Base-by-base conservation (phyloP, 1,140 invertebrate species). In the Drosophila rufa region DNA sequence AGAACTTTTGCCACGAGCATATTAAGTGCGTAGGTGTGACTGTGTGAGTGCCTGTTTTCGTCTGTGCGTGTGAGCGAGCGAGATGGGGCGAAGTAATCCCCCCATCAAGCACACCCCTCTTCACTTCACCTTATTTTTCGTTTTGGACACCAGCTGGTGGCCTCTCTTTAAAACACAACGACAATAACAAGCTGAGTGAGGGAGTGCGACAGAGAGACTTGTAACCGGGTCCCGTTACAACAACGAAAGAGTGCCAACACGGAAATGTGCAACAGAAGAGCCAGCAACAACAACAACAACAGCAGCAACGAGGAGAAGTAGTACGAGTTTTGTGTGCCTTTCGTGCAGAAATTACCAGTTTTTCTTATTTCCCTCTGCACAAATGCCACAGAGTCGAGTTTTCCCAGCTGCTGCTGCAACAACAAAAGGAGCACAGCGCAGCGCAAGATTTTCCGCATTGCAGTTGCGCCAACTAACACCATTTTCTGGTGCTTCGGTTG, bases 401-500 rank as follows among this genome's bases (percentile, higher is more conserved):
- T 89, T 89, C 78, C 69, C 84, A 80, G 77, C 82, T 87, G 84
- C 71, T 62, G 69, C 51, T 73, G 55, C 75, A 64, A 45, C 33
- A 68, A 48, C 45, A 75, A 50, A 22, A 75, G 66, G 50, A 61
- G 66, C 48, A 56, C 67, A 46, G 62, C 64, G 45, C 50, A 22
- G 30, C 64, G 82, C 66, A 79, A 79, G 81, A 79, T 75, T 90
- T 90, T 89, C 84, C 84, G 84, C 84, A 89, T 90, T 89, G 75
- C 66, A 79, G 76, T 79, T 79, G 85, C 78, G 62, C 56, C 69
- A 66, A 62, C 62, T 87, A 87, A 87, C 84, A 87, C 83, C 73
- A 46, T 84, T 87, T 87, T 75, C 43, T 79, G 57, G 47, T 57
- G 46, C 66, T 55, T 68, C 30, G 45, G 65, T 77, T 43, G 38